Percentiles rank a stretch among this genome's conserved stretches.
phyloP scores from a whole-genome alignment of 2,113 vertebrate species.

The Muntiacus reevesi region DNA sequence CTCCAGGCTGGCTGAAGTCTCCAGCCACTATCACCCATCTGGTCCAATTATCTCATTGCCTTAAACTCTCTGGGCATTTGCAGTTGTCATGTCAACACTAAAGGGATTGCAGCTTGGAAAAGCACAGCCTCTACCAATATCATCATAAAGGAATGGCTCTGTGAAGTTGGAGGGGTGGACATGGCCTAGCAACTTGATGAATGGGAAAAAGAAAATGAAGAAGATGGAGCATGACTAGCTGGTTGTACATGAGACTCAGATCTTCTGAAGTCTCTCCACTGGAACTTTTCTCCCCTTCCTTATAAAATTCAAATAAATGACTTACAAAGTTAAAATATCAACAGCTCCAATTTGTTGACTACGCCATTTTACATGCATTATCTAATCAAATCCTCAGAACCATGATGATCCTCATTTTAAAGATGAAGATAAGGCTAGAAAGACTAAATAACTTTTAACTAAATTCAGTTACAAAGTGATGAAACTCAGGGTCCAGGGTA shows the following conservation, averaged over 20 bases:
- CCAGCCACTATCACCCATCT: neutral
- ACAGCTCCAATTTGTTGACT: neutral
- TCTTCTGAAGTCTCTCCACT: neutral
- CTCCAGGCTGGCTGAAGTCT: neutral
- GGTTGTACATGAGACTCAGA: neutral
- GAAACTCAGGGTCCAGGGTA: neutral
- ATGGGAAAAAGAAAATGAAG: neutral
- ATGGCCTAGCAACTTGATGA: neutral
- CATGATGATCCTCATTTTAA: neutral
- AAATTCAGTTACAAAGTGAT: neutral
- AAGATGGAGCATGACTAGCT: neutral
- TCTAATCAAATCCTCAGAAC: neutral
- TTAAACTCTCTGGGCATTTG: neutral
- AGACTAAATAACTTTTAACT: neutral
- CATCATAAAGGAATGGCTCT: neutral
- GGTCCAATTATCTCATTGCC: neutral
- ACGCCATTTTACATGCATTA: neutral
- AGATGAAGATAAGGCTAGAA: neutral
- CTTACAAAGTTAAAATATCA: neutral
- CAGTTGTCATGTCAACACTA: neutral
- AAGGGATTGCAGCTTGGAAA: neutral
- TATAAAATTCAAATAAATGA: constrained; percentile 16
- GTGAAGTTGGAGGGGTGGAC: neutral
- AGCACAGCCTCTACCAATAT: neutral
- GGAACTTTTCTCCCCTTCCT: neutral